phyloP scores from a whole-genome alignment of 2,797 vertebrate genomes.

The Cossypha caffra region DNA sequence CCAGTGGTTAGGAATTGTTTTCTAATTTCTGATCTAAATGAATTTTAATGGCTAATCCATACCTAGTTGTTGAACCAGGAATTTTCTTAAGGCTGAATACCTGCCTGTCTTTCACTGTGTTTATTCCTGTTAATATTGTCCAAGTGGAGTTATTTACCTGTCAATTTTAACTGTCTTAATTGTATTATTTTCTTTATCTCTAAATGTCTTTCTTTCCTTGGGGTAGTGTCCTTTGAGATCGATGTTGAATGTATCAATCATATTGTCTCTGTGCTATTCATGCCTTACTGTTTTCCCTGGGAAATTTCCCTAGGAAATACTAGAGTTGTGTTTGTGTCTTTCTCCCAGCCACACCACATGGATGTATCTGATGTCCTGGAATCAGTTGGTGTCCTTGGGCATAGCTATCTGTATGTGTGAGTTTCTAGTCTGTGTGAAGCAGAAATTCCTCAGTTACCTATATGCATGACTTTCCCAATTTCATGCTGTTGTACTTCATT shows the following conservation, averaged over 20 bases:
- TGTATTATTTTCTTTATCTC: background rate
- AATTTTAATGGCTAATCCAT: background rate
- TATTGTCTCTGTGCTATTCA: background rate
- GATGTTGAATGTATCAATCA: background rate
- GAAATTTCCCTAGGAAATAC: background rate
- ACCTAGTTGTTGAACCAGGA: background rate
- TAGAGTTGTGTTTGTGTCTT: background rate
- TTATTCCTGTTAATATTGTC: background rate
- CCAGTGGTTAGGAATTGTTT: background rate
- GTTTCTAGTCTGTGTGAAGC: background rate
- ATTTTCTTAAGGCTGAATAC: background rate
- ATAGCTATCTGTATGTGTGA: background rate
- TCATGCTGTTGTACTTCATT: background rate
- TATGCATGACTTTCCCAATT: background rate
- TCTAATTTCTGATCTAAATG: conserved; percentile 7
- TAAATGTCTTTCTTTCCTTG: background rate
- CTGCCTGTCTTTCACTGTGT: background rate
- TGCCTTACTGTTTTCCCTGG: background rate
- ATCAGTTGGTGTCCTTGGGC: background rate
- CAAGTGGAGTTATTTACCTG: background rate
- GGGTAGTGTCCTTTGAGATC: background rate
- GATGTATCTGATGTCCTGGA: background rate
- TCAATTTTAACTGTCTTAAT: background rate
- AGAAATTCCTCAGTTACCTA: background rate
- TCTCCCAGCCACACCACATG: background rate